Evolutionary conservation across 2,888 invertebrate species (phyloP), one percentile per base, ranked within the genome.

Genomic region (Drosophila meridiana): DNA sequence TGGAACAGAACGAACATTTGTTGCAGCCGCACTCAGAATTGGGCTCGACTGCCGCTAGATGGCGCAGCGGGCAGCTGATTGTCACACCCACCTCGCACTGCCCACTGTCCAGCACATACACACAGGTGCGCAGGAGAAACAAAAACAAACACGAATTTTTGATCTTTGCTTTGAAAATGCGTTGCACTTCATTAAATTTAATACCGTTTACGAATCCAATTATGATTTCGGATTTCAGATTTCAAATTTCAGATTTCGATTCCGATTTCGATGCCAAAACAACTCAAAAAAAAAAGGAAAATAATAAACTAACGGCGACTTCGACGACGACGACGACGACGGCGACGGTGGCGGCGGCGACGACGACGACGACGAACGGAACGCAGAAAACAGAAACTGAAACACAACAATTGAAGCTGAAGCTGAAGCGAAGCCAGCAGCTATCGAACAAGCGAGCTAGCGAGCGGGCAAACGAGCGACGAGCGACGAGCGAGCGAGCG

Each of bases 311-410:
- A 30, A 30, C 28, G 36, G 9, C 47, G 14, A 52, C 42, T 32
- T 56, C 56, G 20, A 62, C 58, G 53, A 53, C 59, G 59, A 20
- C 61, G 52, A 52, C 57, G 73, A 62, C 48, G 30, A 77, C 66
- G 32, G 32, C 14, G 28, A 42, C 43, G 20, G 30, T 30, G 32
- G 36, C 43, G 50, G 40, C 36, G 32, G 20, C 66, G 52, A n/a
- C 58, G 45, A 30, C 53, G 72, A 9, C 65, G 43, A 58, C 65
- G 69, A 73, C 56, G 40, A 78, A 67, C 78, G 67, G 64, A 72
- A 68, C 78, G 62, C 59, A 72, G 61, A 76, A 76, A 80, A 78
- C 76, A 76, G 74, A 76, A 78, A 78, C 78, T 69, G 64, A 80
- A 76, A 64, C 62, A 74, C 67, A 72, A 55, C 57, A 67, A 48